Evolutionary conservation across 2,888 invertebrate genomes (phyloP), one percentile per base, ranked within the genome.

Genomic region (Ommatoiulus sabulosus): DNA sequence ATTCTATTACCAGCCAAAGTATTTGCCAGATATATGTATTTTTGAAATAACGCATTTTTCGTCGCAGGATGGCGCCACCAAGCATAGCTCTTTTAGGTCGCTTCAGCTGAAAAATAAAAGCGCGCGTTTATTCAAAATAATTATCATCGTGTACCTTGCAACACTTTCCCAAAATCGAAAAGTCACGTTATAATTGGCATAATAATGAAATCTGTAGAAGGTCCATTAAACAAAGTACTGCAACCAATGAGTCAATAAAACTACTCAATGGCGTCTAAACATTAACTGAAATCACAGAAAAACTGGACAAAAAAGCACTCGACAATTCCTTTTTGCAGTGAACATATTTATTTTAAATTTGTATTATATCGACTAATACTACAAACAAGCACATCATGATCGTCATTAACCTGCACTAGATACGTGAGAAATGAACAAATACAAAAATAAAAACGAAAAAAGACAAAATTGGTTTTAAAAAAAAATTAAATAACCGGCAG

Each of bases 301-400:
- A 63, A 63, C 20, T 8, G 20, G 10, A 35, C 24, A 72, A 72
- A 63, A 35, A 35, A 35, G 35, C 35, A 35, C 35, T 35, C 35
- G 35, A 35, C 35, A 35, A 35, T 35, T 35, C 35, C 35, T 1
- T 72, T 72, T 72, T 72, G 72, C 72, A 72, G 72, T 72, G 72
- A 72, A 72, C 72, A 72, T 72, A 72, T 72, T 72, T 72, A 72
- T 72, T 72, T 72, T 72, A 72, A 72, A 72, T 72, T 72, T 72
- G 20, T 72, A 72, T 72, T 72, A 72, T 72, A 72, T 72, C 72
- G 24, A 72, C 72, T 72, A 72, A 20, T 20, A 20, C 72, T 72
- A 72, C 72, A 72, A 72, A 72, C 72, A 72, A 72, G 72, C 72
- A 72, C 72, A 72, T 72, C 72, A 72, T 72, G 72, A 72, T 72